Evolutionary conservation across 2,797 vertebrate genomes (phyloP), one percentile per base, ranked within the genome.

Genomic region (Hoplostethus mediterraneus): DNA sequence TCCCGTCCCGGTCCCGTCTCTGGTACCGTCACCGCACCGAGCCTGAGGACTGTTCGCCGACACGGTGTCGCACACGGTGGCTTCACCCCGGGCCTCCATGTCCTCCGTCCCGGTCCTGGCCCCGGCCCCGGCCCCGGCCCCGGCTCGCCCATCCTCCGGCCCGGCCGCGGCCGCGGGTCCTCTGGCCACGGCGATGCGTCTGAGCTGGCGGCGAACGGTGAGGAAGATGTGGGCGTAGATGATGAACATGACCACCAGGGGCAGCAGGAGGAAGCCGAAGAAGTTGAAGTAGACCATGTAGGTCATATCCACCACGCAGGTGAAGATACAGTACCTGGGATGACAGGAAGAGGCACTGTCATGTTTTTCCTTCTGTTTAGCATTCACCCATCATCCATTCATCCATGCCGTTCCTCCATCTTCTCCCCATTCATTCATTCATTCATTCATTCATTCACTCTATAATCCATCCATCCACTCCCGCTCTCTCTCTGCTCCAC

Each of bases 201-300:
- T 92, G 21, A 97, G 71, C 68, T 97, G 97, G 54, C 77, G 90
- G 70, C 95, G 95, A 63, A 96, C 93, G 0, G 96, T 96, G 79
- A 90, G 79, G 87, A 97, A 97, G 76, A 97, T 97, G 89, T 95
- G 95, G 53, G 92, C 17, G 66, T 98, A 97, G 84, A 97, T 96
- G 16, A 87, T 79, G 67, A 96, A 85, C 96, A 97, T 97, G 66
- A 94, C 90, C 54, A 94, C 47, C 1, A 97, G 89, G 0, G 97
- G 96, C 1, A 94, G 85, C 54, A 97, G 89, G 64, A 96, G 93
- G 2, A 95, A 97, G 60, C 94, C 95, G 0, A 97, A 95, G 90
- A 96, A 96, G 82, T 96, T 97, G 85, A 97, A 97, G 85, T 97
- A 97, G 0, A 97, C 96, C 95, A 97, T 95, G 91, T 95, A 97